A percentile compares a stretch with the other conserved stretches of the same genome.
Conservation (phyloP, 2,113 vertebrate species). For the Cyanoliseus patagonus region DNA sequence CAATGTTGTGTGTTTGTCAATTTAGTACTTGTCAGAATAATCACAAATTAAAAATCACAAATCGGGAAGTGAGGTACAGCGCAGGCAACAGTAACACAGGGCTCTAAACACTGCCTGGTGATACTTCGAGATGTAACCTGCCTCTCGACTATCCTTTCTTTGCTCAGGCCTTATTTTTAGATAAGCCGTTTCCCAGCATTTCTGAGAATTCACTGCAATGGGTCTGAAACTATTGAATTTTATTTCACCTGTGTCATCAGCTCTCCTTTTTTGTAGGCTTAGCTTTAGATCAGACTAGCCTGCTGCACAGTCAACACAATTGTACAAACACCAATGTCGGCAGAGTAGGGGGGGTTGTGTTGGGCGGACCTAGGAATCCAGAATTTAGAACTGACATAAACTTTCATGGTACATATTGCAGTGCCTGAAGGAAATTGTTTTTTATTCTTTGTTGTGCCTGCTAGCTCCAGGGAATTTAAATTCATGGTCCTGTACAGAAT, state of each 20-base stretch:
- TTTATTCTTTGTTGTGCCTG: background rate
- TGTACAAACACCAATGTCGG: rapidly evolving
- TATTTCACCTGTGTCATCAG: background rate
- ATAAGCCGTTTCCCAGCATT: background rate
- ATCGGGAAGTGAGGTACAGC: background rate
- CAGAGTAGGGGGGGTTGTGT: background rate
- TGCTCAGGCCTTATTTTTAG: background rate
- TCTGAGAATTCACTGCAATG: background rate
- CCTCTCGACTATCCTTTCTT: background rate
- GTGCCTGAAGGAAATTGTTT: background rate
- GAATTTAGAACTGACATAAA: background rate
- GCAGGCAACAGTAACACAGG: rapidly evolving
- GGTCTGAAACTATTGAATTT: background rate
- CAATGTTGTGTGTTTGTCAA: background rate
- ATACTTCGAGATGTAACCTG: background rate
- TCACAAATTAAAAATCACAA: background rate
- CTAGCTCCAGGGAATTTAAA: background rate
- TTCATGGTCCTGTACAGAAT: background rate
- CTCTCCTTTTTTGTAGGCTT: background rate
- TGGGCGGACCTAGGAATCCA: background rate
- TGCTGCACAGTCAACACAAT: background rate
- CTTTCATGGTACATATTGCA: background rate
- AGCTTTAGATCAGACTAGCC: background rate
- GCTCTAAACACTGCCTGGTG: background rate
- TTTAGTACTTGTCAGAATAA: background rate